Evolutionary conservation across 2,113 vertebrate species (phyloP).

Genomic region (Sprattus sprattus): DNA sequence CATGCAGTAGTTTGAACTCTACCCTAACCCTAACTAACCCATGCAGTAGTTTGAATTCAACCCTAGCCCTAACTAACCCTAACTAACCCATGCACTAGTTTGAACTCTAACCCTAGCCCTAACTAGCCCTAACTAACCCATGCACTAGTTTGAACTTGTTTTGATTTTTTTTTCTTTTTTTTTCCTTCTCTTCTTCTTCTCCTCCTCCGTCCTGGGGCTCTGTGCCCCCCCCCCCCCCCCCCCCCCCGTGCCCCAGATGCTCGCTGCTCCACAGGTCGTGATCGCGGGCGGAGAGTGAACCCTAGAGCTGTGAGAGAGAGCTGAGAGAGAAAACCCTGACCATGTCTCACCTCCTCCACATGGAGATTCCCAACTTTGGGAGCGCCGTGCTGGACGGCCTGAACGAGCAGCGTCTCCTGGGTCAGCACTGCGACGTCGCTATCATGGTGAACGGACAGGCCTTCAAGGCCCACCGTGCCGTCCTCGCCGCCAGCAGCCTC

Average conservation of each 20-base stretch:
- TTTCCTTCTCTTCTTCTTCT: slow-evolving; percentile 12
- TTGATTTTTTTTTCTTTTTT: not conserved
- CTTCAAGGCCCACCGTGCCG: slow-evolving; percentile 93
- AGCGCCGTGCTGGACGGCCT: slow-evolving; percentile 92
- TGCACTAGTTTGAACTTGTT: not conserved
- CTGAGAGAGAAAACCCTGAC: not conserved
- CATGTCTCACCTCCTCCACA: slow-evolving; percentile 89
- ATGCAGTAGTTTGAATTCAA: too few species aligned
- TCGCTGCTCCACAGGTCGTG: not conserved
- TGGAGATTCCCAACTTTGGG: slow-evolving; percentile 96
- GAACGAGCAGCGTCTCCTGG: slow-evolving; percentile 91
- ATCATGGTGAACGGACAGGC: slow-evolving; percentile 94
- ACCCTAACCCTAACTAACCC: too few species aligned
- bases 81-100: too few species aligned
- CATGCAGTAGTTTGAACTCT: too few species aligned
- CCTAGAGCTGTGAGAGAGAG: too few species aligned
- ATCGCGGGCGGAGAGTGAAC: not conserved
- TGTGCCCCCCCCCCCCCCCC: not conserved
- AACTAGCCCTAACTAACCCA: too few species aligned
- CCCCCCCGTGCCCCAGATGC: not conserved
- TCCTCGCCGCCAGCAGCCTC: slow-evolving; percentile 91
- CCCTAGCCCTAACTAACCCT: too few species aligned
- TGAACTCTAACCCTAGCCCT: too few species aligned
- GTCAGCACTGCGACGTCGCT: slow-evolving; percentile 95
- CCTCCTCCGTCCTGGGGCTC: slow-evolving; percentile 23